A percentile compares a stretch with the other conserved stretches of the same genome.
These are phyloP conservation scores for Melanotaenia maccullochi DNA, from an alignment of 2,797 vertebrate species.

Conservation along the genomic window DNA sequence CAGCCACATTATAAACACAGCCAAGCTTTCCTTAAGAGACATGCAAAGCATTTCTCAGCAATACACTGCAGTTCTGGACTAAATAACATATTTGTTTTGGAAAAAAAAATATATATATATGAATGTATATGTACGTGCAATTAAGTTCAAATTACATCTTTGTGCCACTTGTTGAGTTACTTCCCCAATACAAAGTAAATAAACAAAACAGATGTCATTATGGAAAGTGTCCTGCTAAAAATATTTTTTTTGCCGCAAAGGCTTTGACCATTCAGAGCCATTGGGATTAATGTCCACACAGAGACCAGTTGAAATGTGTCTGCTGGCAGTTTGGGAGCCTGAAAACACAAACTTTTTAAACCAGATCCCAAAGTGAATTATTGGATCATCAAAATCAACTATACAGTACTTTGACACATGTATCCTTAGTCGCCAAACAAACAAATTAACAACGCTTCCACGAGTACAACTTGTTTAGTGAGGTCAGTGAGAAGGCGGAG, in stretches of 20 bases:
- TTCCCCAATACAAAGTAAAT: background rate
- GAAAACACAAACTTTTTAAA: too few species aligned
- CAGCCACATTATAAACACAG: constrained; percentile 25
- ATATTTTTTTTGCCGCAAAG: background rate
- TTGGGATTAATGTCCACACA: too few species aligned
- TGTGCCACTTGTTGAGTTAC: constrained; percentile 14
- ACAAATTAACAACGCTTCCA: too few species aligned
- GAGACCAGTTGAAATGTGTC: too few species aligned
- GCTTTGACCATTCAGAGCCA: too few species aligned
- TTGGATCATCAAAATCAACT: too few species aligned
- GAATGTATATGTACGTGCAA: background rate
- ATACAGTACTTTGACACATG: too few species aligned
- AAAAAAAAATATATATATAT: constrained; percentile 13
- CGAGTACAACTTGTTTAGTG: too few species aligned
- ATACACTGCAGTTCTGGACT: constrained; percentile 13
- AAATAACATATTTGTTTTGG: background rate
- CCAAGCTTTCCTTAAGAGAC: constrained; percentile 47
- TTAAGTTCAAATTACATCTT: background rate
- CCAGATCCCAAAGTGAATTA: too few species aligned
- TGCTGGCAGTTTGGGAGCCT: too few species aligned
- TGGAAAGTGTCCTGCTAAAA: background rate
- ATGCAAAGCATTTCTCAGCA: constrained; percentile 33
- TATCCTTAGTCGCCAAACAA: too few species aligned
- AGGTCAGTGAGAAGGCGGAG: too few species aligned
- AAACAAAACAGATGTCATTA: background rate